Percentiles rank a stretch among this genome's conserved stretches.
phyloP scores from a whole-genome alignment of 1,140 invertebrate genomes.

The Campoletis sonorensis region DNA sequence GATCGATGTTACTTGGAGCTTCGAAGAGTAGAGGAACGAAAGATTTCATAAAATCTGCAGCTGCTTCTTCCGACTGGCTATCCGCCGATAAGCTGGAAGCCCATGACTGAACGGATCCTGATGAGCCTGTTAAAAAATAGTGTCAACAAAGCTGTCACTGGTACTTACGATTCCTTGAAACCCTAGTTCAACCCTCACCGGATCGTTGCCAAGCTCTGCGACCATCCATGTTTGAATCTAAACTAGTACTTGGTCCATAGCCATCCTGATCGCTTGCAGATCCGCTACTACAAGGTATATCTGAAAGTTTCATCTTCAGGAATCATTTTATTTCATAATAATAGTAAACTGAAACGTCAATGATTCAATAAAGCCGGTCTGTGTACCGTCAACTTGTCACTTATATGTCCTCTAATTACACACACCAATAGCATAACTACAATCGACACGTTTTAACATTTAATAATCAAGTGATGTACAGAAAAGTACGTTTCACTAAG shows the following conservation, averaged over 20 bases:
- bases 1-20: conserved; percentile 76
- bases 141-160: too few species aligned
- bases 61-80: conserved; percentile 82
- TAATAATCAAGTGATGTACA: not conserved
- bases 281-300: conserved; percentile 76
- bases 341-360: not conserved
- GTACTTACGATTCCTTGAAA: too few species aligned
- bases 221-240: conserved; percentile 80
- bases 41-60: conserved; percentile 84
- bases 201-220: conserved; percentile 77
- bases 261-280: conserved; percentile 78
- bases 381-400: not conserved
- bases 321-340: not conserved
- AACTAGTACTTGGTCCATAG: conserved; percentile 79
- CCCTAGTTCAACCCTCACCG: conserved; percentile 62
- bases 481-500: conserved; percentile 25
- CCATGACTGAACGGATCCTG: conserved; percentile 85
- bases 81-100: conserved; percentile 84
- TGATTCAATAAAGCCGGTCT: not conserved
- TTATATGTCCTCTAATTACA: not conserved
- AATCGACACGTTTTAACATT: not conserved
- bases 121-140: conserved; percentile 75
- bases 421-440: not conserved
- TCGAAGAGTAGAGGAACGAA: conserved; percentile 85
- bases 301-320: conserved; percentile 62